phyloP scores from a whole-genome alignment of 2,888 invertebrate genomes.

The Brachypterus glaber region DNA sequence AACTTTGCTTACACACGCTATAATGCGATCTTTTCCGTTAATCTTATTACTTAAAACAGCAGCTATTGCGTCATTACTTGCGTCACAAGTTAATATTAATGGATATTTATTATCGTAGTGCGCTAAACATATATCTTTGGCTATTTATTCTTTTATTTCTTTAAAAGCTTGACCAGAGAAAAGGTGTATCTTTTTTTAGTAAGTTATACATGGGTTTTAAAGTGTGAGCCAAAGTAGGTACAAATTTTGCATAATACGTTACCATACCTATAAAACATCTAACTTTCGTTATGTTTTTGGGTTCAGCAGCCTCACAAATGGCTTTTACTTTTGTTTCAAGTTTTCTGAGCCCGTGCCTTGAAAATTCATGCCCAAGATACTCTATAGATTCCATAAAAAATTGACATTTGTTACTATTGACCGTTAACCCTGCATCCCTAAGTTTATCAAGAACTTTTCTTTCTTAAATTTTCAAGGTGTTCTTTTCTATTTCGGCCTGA shows the following conservation, averaged over 20 bases:
- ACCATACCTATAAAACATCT: slow-evolving; percentile 27
- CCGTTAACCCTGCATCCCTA: slow-evolving; percentile 18
- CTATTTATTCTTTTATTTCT: slow-evolving; percentile 18
- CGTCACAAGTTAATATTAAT: slow-evolving; percentile 14
- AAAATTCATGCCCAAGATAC: slow-evolving; percentile 23
- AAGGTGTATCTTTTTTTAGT: slow-evolving; percentile 19
- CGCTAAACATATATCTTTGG: slow-evolving; percentile 16
- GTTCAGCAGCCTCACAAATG: slow-evolving; percentile 15
- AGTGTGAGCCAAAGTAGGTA: no score
- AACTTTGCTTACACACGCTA: no score
- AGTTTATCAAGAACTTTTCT: slow-evolving; percentile 17
- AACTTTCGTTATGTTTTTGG: slow-evolving; percentile 18
- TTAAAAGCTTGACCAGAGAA: slow-evolving; percentile 26
- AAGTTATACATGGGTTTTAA: no score
- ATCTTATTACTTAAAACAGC: no score
- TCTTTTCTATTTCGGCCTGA: slow-evolving; percentile 8
- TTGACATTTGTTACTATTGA: slow-evolving; percentile 21
- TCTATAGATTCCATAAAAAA: slow-evolving; percentile 18
- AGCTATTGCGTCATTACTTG: slow-evolving; percentile 12
- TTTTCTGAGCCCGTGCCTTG: slow-evolving; percentile 20
- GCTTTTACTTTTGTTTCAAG: slow-evolving; percentile 18
- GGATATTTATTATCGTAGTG: slow-evolving; percentile 18
- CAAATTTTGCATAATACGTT: slow-evolving; percentile 31
- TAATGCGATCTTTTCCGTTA: no score
- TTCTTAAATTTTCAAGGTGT: slow-evolving; percentile 13